phyloP scores from a whole-genome alignment of 30 jellyfish, hydroid and myxozoan species.

The Chrysaora quinquecirrha region DNA sequence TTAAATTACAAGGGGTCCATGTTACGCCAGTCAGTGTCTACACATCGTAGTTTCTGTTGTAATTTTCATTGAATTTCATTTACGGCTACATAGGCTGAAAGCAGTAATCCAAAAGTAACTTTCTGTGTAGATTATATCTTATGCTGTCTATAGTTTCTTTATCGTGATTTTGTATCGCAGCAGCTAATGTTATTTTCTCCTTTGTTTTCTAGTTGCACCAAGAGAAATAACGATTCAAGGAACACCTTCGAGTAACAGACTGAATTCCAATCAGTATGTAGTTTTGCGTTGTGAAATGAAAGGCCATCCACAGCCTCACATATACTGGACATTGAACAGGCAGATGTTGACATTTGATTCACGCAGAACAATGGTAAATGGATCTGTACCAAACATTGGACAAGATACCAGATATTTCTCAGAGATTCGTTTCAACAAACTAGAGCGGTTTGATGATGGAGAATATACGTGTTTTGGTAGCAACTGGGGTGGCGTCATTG shows the following conservation, averaged over 20 bases:
- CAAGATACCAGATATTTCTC: constrained; percentile 35
- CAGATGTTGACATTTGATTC: constrained; percentile 3
- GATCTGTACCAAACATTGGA: constrained; percentile 19
- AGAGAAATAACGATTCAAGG: constrained; percentile 30
- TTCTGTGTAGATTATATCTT: no score
- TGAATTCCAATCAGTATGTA: constrained; percentile 31
- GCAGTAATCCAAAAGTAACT: no score
- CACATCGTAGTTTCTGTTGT: no score
- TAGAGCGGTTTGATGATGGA: constrained; percentile 66
- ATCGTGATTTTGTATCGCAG: no score
- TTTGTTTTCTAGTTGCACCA: constrained; percentile 34
- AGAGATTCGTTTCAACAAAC: constrained; percentile 33
- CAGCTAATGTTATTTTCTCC: background rate
- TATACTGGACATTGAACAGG: constrained; percentile 53
- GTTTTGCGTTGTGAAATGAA: constrained; percentile 53
- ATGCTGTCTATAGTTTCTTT: no score
- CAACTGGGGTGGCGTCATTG: constrained; percentile 76
- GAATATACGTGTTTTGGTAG: constrained; percentile 71
- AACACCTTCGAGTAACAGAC: constrained; percentile 6
- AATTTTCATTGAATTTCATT: no score
- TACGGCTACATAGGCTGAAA: no score
- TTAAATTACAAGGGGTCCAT: no score
- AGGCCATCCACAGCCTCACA: constrained; percentile 58
- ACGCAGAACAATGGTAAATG: constrained; percentile 16
- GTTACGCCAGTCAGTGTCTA: no score